These are phyloP conservation scores for Diplogasteroides magnus DNA, from an alignment of 1,140 invertebrate species.

Conservation along the genomic window DNA sequence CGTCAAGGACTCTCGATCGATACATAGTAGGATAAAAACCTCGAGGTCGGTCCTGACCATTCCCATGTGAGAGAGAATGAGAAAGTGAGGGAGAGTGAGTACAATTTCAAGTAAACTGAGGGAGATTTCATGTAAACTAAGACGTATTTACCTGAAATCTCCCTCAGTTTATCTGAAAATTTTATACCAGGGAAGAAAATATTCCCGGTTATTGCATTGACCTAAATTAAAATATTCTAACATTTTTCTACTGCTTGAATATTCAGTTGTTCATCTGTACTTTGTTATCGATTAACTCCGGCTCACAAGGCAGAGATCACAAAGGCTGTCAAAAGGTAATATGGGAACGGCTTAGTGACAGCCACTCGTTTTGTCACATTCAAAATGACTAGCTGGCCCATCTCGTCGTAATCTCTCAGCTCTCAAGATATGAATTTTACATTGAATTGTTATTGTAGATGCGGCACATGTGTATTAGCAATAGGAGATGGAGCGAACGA, in stretches of 20 bases:
- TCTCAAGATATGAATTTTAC: background rate
- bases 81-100: no score
- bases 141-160: background rate
- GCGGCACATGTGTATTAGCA: slow-evolving; percentile 75
- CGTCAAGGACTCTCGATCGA: no score
- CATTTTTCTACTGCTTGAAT: background rate
- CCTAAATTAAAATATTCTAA: background rate
- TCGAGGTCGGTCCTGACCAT: no score
- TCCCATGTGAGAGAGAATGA: no score
- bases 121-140: background rate
- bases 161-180: background rate
- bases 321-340: slow-evolving; percentile 76
- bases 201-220: background rate
- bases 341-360: slow-evolving; percentile 48
- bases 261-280: slow-evolving; percentile 55
- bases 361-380: background rate
- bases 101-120: no score
- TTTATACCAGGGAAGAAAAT: background rate
- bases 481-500: slow-evolving; percentile 98
- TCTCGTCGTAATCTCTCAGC: background rate
- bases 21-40: no score
- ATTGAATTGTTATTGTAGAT: background rate
- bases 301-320: slow-evolving; percentile 89
- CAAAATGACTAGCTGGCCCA: background rate
- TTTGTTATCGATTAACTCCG: slow-evolving; percentile 73